Base-by-base conservation (phyloP, 1,140 invertebrate species). In the Geopemphigus sp. region DNA sequence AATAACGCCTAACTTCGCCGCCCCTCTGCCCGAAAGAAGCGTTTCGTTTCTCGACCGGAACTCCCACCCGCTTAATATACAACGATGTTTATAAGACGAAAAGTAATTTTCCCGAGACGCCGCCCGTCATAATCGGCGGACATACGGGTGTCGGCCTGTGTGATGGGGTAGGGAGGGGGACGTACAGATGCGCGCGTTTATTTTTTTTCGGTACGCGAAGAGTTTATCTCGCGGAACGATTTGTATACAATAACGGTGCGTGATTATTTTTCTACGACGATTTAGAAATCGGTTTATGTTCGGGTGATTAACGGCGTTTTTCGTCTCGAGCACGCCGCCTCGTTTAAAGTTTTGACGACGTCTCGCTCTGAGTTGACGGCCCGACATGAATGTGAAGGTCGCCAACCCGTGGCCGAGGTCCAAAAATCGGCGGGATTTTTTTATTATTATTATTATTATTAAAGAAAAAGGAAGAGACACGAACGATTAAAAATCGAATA, bases 241-340 rank as follows among this genome's bases (percentile, higher is more conserved):
- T 54, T 73, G 24, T 73, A n/a, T 73, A n/a, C 32, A 72, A 72
- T 72, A 54, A 72, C 45, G 24, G 47, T 72, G 47, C 26, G 68
- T 72, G 70, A 73, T 54, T 73, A 73, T 54, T 73, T 73, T 73
- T 73, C 29, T 32, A 56, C 12, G 10, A 22, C 39, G 24, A 68
- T 68, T 68, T 50, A 68, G 0, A n/a, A n/a, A n/a, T 6, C 19
- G 1, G 61, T n/a, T 66, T 66, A 45, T 66, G 45, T 47, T 66
- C 14, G n/a, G 26, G n/a, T 0, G 22, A 45, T 39, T 64, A 6
- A 24, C 47, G 15, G 64, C 8, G 39, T 47, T n/a, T n/a, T n/a
- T 47, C 64, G 11, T 24, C 45, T 47, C 22, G 47, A 68, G n/a
- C 6, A 24, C n/a, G 22, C 12, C 6, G 32, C 39, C 47, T 32